Evolutionary conservation across 2,797 vertebrate species (phyloP).

Genomic region (Parauchenoglanis ngamensis): DNA sequence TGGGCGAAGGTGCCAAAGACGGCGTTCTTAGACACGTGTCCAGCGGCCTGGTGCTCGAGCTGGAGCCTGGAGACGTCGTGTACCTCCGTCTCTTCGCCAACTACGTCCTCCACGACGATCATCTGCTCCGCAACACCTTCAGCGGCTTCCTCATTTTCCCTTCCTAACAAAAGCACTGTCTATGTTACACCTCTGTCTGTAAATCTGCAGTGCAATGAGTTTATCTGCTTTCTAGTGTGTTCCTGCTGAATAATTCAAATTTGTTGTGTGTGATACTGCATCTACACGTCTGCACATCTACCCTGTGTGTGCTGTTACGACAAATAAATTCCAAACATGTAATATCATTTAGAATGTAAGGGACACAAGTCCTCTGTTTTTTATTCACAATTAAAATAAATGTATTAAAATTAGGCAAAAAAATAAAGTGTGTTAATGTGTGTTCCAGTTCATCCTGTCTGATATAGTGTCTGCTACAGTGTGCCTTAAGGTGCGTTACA

Average conservation of each 20-base stretch:
- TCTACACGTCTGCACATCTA: neutral
- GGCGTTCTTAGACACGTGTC: conserved; percentile 1
- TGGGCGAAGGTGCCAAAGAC: neutral
- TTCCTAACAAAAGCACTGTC: neutral
- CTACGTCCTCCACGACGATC: conserved; percentile 18
- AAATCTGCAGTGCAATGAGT: neutral
- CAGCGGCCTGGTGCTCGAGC: neutral
- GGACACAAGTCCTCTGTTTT: too few species aligned
- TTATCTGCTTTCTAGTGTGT: neutral
- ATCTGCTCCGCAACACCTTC: neutral
- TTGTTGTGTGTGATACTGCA: too few species aligned
- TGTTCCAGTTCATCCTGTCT: too few species aligned
- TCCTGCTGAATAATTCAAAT: too few species aligned
- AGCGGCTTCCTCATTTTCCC: conserved; percentile 23
- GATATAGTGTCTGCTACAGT: too few species aligned
- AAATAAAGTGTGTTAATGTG: too few species aligned
- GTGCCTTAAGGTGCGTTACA: too few species aligned
- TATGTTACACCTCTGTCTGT: neutral
- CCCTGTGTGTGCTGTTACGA: too few species aligned
- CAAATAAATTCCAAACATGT: too few species aligned
- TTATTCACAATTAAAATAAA: too few species aligned
- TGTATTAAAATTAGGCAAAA: too few species aligned
- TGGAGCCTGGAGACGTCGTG: conserved; percentile 5
- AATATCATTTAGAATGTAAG: too few species aligned
- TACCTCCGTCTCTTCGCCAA: neutral